Evolutionary conservation across 1,140 invertebrate species (phyloP).

Genomic region (Teleogryllus occipitalis): DNA sequence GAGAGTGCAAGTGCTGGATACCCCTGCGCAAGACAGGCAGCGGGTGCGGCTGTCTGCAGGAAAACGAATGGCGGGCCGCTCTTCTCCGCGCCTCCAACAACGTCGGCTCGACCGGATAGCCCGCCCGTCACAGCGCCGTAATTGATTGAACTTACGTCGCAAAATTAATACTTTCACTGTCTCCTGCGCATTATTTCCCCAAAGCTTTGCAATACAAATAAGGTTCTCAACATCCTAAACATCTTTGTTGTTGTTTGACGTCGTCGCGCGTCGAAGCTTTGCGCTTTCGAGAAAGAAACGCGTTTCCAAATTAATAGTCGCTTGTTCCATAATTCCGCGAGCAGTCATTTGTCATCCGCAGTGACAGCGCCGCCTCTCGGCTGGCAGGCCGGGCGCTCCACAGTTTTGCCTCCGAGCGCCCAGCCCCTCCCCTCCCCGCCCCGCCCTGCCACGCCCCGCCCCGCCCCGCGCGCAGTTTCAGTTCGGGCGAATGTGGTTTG

Average conservation of each 20-base stretch:
- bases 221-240: not conserved
- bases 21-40: no score
- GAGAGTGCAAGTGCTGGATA: no score
- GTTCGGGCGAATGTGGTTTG: not conserved
- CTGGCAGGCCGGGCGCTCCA: not conserved
- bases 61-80: no score
- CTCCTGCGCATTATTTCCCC: not conserved
- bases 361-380: not conserved
- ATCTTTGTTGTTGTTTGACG: not conserved
- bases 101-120: no score
- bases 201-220: not conserved
- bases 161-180: no score
- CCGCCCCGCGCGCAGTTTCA: not conserved
- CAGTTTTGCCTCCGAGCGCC: not conserved
- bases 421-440: no score
- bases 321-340: not conserved
- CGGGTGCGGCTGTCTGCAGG: no score
- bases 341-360: not conserved
- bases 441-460: no score
- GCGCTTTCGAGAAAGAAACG: not conserved
- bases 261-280: not conserved
- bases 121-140: no score
- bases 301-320: not conserved
- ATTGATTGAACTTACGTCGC: no score
- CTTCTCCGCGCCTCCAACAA: no score